A percentile compares a stretch with the other conserved stretches of the same genome.
phyloP scores from a whole-genome alignment of 2,797 vertebrate species.

The Oreochromis grahami region DNA sequence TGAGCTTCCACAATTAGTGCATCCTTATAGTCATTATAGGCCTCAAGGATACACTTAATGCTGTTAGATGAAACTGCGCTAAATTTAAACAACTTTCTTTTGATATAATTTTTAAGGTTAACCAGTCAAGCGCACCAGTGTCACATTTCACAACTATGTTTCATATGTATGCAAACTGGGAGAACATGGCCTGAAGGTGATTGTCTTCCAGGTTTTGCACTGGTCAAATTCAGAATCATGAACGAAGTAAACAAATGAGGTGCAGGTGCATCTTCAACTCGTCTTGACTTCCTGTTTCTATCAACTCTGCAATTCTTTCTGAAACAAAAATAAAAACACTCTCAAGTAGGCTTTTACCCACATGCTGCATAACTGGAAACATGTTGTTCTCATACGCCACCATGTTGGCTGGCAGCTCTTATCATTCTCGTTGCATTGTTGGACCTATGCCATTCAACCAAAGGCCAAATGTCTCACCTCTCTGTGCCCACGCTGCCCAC shows the following conservation, averaged over 20 bases:
- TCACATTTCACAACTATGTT: neutral
- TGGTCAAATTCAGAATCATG: neutral
- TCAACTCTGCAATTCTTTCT: neutral
- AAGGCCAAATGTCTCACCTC: constrained; percentile 7
- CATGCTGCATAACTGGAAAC: neutral
- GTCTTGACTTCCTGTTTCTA: neutral
- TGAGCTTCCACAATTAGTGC: neutral
- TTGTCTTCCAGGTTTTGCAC: neutral
- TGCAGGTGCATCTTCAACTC: neutral
- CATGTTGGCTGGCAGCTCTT: neutral
- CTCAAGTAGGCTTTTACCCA: neutral
- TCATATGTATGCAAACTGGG: neutral
- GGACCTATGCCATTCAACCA: neutral
- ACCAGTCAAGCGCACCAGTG: neutral
- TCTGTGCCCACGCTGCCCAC: neutral
- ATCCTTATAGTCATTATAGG: accelerated
- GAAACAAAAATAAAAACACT: neutral
- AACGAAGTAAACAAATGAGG: neutral
- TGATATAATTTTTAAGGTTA: accelerated
- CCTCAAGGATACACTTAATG: neutral
- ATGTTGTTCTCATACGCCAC: neutral
- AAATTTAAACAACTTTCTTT: neutral
- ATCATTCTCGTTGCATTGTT: neutral
- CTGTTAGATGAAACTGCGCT: neutral
- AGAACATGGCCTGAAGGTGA: neutral